These are phyloP conservation scores for Balearica regulorum DNA, from an alignment of 2,797 vertebrate genomes.

Conservation along the genomic window DNA sequence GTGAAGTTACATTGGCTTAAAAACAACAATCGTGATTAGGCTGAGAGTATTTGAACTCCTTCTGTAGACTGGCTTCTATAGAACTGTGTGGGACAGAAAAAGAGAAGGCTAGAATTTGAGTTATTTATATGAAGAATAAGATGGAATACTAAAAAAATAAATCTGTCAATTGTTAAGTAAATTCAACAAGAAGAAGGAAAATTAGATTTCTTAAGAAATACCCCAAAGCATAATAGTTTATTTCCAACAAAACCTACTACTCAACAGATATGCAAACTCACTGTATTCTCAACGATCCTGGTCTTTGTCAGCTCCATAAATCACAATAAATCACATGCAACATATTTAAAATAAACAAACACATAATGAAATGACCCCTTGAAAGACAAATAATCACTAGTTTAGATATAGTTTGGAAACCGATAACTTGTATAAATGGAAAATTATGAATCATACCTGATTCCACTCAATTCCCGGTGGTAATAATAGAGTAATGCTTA, in stretches of 20 bases:
- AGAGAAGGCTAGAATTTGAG: neutral
- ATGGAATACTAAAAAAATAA: neutral
- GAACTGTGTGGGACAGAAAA: neutral
- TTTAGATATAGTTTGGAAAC: neutral
- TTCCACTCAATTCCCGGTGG: neutral
- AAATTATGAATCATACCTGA: neutral
- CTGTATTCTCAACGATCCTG: neutral
- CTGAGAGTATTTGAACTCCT: neutral
- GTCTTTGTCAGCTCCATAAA: neutral
- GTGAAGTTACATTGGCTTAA: neutral
- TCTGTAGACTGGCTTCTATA: neutral
- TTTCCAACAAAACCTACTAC: neutral
- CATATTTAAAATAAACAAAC: neutral
- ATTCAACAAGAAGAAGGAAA: neutral
- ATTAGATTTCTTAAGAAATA: neutral
- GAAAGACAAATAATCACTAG: neutral
- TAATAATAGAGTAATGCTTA: neutral
- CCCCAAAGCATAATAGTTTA: neutral
- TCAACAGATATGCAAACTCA: neutral
- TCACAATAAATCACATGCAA: neutral
- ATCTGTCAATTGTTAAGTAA: neutral
- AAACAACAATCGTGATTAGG: neutral
- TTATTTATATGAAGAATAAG: neutral
- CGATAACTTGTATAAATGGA: neutral
- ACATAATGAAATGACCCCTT: neutral